A percentile compares a stretch with the other conserved stretches of the same genome.
phyloP scores from a whole-genome alignment of 2,113 vertebrate species.

The Cyanoramphus novaezelandiae region DNA sequence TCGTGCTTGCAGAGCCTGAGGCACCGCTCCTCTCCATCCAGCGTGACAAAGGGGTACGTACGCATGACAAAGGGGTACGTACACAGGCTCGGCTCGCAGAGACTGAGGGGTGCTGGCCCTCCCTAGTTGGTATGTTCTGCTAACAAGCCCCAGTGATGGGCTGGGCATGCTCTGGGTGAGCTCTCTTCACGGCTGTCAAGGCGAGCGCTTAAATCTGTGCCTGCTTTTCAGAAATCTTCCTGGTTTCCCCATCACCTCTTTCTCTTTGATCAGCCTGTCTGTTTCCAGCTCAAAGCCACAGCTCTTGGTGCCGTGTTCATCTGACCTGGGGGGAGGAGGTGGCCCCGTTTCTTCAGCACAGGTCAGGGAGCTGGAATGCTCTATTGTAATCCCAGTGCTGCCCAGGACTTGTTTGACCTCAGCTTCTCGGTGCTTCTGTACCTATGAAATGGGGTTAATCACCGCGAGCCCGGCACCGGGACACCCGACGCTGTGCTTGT shows the following conservation, averaged over 20 bases:
- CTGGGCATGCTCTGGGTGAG: background rate
- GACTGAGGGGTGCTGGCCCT: background rate
- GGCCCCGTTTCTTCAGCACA: background rate
- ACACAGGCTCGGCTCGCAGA: background rate
- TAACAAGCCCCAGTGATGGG: background rate
- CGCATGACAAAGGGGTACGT: too few relatives aligned
- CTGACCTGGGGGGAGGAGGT: background rate
- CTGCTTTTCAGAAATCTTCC: background rate
- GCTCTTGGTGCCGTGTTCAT: background rate
- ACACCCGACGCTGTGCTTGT: background rate
- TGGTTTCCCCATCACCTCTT: background rate
- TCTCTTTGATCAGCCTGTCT: fast-evolving
- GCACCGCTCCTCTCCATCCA: background rate
- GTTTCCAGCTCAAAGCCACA: background rate
- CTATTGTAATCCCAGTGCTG: background rate
- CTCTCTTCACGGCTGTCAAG: fast-evolving
- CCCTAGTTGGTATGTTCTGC: background rate
- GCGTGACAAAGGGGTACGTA: fast-evolving
- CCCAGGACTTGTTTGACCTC: background rate
- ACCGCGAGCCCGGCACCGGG: fast-evolving
- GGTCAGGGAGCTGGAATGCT: background rate
- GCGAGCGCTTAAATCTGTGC: fast-evolving
- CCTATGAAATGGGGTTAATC: background rate
- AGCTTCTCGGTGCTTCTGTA: fast-evolving
- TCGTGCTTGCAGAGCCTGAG: background rate